These are phyloP conservation scores for Myzus persicae DNA, from an alignment of 1,140 invertebrate species.

Conservation along the genomic window DNA sequence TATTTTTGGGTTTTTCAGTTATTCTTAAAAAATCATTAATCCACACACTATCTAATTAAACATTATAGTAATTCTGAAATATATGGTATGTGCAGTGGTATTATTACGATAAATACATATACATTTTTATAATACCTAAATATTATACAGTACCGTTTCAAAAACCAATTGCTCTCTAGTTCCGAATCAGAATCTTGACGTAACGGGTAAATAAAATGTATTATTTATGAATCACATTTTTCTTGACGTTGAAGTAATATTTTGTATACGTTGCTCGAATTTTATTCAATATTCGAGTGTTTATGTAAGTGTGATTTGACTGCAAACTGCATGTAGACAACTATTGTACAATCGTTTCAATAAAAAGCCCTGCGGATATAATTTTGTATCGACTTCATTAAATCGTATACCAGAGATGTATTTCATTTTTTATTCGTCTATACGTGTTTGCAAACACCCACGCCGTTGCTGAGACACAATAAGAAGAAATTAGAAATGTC, in stretches of 20 bases:
- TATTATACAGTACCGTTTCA: background rate
- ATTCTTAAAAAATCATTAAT: background rate
- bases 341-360: background rate
- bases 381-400: background rate
- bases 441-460: background rate
- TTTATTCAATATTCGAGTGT: background rate
- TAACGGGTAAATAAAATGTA: background rate
- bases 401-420: background rate
- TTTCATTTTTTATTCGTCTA: background rate
- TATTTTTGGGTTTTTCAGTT: background rate
- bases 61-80: background rate
- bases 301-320: background rate
- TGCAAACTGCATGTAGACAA: background rate
- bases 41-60: too few relatives aligned
- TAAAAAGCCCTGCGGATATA: background rate
- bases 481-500: background rate
- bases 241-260: background rate
- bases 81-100: background rate
- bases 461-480: background rate
- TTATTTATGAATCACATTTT: background rate
- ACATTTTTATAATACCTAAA: background rate
- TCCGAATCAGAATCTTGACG: background rate
- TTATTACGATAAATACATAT: background rate
- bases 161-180: background rate
- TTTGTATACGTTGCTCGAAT: background rate